Evolutionary conservation across 2,113 vertebrate species (phyloP), one percentile per base, ranked within the genome.

Genomic region (Opisthocomus hoazin): DNA sequence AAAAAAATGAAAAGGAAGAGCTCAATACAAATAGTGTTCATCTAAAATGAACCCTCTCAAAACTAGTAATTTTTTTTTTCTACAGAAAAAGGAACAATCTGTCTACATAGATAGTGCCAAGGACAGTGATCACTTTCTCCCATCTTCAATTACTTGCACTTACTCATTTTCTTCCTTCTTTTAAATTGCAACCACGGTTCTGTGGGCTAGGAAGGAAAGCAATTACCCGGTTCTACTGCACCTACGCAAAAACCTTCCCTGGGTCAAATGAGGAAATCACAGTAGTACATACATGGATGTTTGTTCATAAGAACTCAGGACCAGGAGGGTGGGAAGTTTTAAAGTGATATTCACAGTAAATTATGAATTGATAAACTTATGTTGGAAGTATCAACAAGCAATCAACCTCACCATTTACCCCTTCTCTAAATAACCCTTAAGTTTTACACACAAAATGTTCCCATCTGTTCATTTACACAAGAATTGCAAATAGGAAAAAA

Each of bases 391-490:
- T 32, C n/a, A 65, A 24, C 0, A 0, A 83, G 48, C 43, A 51
- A 21, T 46, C 32, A 80, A 34, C 45, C 54, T 85, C 82, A 90
- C 8, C 45, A 74, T 37, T 92, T 79, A 93, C 24, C 50, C 58
- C 46, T 65, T 91, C 46, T 21, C 41, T 79, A 91, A 80, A 76
- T 85, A 79, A 91, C 70, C 34, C n/a, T 70, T 7, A 79, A 87
- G 30, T 41, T 87, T 76, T 66, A 76, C 53, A 70, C 0, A 6
- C 53, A 93, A 89, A 92, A 68, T 24, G 12, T 90, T 93, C 58
- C 70, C 82, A 90, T 82, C 79, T 93, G 75, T 77, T 93, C 53
- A 34, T 85, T 96, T 76, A 91, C 51, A 93, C 41, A 93, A 69
- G 51, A 93, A 76, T 37, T 83, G 76, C 21, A 93, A 85, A 41